Conservation (phyloP, 2,113 vertebrate species). For the Halichoerus grypus region DNA sequence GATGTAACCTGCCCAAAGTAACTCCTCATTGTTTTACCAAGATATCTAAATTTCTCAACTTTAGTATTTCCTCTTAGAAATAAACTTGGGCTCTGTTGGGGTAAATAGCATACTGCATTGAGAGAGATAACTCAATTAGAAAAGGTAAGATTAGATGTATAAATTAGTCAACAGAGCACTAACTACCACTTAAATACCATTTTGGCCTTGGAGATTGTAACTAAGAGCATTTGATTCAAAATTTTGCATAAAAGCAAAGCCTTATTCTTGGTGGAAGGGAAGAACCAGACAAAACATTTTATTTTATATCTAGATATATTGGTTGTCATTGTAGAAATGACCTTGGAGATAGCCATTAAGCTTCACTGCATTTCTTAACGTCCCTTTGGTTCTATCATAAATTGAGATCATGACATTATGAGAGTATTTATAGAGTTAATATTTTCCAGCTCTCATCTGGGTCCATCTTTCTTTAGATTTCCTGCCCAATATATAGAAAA, state of each 20-base stretch:
- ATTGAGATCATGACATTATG: conserved; percentile 71
- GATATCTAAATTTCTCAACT: not conserved
- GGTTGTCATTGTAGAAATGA: conserved; percentile 62
- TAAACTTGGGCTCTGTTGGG: not conserved
- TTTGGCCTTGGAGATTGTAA: not conserved
- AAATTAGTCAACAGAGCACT: not conserved
- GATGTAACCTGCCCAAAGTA: not conserved
- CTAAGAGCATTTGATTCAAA: conserved; percentile 5
- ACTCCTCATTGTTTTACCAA: not conserved
- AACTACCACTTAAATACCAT: not conserved
- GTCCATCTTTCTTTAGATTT: conserved; percentile 68
- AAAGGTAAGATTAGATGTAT: not conserved
- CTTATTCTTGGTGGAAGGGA: conserved; percentile 9
- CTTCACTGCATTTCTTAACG: conserved; percentile 63
- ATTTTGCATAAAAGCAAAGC: conserved; percentile 29
- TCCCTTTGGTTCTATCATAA: conserved; percentile 66
- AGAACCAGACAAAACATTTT: conserved; percentile 40
- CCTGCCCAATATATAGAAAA: conserved; percentile 54
- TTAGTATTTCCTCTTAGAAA: not conserved
- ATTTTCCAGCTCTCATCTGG: conserved; percentile 58
- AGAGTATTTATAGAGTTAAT: conserved; percentile 76
- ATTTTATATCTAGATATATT: conserved; percentile 44
- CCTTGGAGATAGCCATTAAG: conserved; percentile 65
- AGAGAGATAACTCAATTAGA: not conserved
- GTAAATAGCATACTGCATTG: not conserved